phyloP scores from a whole-genome alignment of 2,113 vertebrate genomes.

The Mystacornis crossleyi region DNA sequence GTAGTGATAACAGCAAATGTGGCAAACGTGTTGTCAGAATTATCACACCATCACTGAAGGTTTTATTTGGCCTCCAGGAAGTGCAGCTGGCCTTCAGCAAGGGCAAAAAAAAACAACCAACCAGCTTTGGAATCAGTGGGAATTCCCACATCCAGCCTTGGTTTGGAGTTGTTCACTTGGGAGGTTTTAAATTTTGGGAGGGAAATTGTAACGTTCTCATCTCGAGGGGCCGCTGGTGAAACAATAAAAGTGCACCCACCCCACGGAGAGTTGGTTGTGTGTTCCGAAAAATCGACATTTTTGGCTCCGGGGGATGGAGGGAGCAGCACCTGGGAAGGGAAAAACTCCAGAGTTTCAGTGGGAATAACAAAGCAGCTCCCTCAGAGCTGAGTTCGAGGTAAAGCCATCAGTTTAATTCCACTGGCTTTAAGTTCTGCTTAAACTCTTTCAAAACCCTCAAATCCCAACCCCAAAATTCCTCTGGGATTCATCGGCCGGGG shows the following conservation, averaged over 20 bases:
- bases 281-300: neutral
- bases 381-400: neutral
- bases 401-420: neutral
- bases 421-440: neutral
- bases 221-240: conserved; percentile 12
- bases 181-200: neutral
- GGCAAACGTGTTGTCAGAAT: neutral
- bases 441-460: neutral
- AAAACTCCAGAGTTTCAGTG: neutral
- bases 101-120: neutral
- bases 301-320: neutral
- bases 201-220: neutral
- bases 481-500: neutral
- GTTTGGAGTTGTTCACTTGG: neutral
- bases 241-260: conserved; percentile 17
- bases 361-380: neutral
- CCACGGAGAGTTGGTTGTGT: neutral
- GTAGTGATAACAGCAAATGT: too few relatives aligned
- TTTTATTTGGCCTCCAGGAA: neutral
- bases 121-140: neutral
- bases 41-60: neutral
- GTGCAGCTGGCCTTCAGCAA: neutral
- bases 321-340: neutral
- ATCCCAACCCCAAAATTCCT: neutral
- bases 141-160: neutral